A percentile compares a stretch with the other conserved stretches of the same genome.
These are phyloP conservation scores for Acanthaster planci DNA, from an alignment of 35 echinoderm and acorn worm genomes.

Conservation along the genomic window DNA sequence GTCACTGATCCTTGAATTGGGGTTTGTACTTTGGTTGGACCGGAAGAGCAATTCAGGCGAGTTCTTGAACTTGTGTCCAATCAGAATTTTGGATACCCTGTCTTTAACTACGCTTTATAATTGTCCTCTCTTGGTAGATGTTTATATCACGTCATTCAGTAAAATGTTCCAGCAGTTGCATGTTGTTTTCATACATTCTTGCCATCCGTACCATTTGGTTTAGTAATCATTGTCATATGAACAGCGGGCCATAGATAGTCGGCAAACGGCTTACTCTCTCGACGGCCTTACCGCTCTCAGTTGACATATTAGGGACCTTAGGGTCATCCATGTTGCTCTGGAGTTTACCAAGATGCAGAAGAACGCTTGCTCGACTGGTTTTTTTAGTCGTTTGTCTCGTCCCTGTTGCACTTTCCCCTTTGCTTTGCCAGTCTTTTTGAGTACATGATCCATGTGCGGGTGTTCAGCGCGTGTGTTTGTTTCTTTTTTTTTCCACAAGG, in stretches of 20 bases:
- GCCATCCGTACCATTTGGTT: not conserved
- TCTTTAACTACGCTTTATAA: not conserved
- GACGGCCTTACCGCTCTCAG: not conserved
- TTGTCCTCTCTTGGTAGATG: not conserved
- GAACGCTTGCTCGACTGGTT: not conserved
- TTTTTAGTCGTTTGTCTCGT: no score
- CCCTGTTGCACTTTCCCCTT: no score
- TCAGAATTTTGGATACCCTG: no score
- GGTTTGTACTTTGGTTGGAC: no score
- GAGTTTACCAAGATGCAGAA: not conserved
- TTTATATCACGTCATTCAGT: not conserved
- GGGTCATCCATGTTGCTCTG: not conserved
- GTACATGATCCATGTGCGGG: no score
- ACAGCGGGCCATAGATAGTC: not conserved
- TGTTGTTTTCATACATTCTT: not conserved
- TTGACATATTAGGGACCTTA: not conserved
- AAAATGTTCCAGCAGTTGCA: not conserved
- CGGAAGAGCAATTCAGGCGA: no score
- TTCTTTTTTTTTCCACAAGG: no score
- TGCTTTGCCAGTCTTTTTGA: no score
- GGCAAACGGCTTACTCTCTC: not conserved
- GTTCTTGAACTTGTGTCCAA: no score
- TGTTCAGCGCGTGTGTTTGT: no score
- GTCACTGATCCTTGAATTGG: no score
- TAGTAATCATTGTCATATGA: slow-evolving; percentile 14